These are phyloP conservation scores for Serranus cabrilla DNA, from an alignment of 2,797 vertebrate genomes.

Conservation along the genomic window DNA sequence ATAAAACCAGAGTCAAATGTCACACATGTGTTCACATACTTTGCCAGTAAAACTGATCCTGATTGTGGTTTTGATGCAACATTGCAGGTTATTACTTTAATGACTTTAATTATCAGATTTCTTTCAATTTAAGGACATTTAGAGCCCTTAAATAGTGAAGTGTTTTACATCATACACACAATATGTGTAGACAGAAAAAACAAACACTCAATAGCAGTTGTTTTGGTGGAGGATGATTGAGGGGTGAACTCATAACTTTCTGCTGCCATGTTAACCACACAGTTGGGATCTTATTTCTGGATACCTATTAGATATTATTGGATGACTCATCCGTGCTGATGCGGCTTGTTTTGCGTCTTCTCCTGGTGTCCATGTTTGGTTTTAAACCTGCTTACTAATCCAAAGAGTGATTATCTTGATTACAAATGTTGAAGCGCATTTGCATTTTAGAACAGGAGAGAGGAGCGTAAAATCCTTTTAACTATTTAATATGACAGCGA, in stretches of 20 bases:
- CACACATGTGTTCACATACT: background rate
- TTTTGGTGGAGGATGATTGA: background rate
- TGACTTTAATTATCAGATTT: background rate
- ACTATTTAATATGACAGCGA: too few species aligned
- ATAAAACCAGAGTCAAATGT: background rate
- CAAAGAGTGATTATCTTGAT: constrained; percentile 51
- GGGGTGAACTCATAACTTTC: background rate
- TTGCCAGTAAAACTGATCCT: background rate
- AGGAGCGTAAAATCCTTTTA: too few species aligned
- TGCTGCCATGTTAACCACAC: background rate
- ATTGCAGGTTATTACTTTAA: background rate
- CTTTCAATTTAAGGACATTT: background rate
- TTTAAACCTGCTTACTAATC: constrained; percentile 39
- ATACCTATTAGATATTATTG: background rate
- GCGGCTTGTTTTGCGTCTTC: constrained; percentile 3
- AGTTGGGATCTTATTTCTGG: background rate
- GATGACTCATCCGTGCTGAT: background rate
- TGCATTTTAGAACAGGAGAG: too few species aligned
- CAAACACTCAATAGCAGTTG: background rate
- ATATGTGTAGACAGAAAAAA: background rate
- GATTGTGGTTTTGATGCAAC: background rate
- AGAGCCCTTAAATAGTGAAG: background rate
- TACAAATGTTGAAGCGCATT: constrained; percentile 20
- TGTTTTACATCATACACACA: background rate
- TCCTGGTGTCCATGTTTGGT: background rate